Conservation (phyloP, 2,797 vertebrate genomes). For the Ispidina picta region DNA sequence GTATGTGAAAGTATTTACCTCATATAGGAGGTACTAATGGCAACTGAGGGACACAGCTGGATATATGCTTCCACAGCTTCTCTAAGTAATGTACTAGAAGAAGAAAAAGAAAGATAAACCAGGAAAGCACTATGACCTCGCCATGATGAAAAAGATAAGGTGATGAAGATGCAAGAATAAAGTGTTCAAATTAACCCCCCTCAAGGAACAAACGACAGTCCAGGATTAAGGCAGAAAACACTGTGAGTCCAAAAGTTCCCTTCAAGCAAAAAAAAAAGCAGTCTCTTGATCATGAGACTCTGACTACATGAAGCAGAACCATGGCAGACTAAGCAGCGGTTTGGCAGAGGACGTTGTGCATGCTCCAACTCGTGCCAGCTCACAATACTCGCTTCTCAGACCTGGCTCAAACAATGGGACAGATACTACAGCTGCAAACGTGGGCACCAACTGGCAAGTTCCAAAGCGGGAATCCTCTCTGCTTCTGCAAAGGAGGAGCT, state of each 20-base stretch:
- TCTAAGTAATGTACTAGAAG: not conserved
- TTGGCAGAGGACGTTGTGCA: not conserved
- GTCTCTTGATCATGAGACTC: not conserved
- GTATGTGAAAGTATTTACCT: not conserved
- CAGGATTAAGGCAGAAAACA: not conserved
- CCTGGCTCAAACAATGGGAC: not conserved
- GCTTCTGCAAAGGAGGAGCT: not conserved
- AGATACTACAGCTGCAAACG: not conserved
- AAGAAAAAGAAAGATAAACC: not conserved
- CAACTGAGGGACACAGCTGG: not conserved
- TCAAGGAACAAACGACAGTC: not conserved
- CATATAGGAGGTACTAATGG: not conserved
- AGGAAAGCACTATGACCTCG: not conserved
- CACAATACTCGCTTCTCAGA: not conserved
- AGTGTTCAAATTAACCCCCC: not conserved
- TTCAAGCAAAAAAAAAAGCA: not conserved
- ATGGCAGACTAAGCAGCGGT: not conserved
- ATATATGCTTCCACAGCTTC: not conserved
- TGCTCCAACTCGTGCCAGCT: not conserved
- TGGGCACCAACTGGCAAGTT: not conserved
- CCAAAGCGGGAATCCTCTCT: not conserved
- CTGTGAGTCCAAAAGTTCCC: not conserved
- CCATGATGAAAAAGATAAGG: not conserved
- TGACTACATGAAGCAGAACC: rapidly evolving
- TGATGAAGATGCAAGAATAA: not conserved